phyloP scores from a whole-genome alignment of 1,140 invertebrate genomes.

The Campodea augens region DNA sequence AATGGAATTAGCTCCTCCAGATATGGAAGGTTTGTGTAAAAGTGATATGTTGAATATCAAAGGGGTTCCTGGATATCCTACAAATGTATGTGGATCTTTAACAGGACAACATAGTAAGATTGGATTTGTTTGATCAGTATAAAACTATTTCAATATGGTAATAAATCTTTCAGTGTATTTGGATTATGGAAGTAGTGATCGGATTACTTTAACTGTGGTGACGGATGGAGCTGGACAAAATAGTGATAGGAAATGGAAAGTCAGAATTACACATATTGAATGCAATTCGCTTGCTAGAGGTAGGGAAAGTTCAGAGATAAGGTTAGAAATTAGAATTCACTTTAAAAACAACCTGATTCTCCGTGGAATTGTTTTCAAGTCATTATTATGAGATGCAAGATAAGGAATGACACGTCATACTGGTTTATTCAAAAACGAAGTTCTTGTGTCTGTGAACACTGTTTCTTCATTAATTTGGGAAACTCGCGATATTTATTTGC shows the following conservation, averaged over 20 bases:
- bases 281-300: conserved; percentile 13
- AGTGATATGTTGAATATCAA: conserved; percentile 12
- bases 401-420: too few species aligned
- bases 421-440: too few species aligned
- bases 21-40: conserved; percentile 10
- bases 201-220: conserved; percentile 13
- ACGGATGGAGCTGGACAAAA: conserved; percentile 11
- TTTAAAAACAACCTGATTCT: too few species aligned
- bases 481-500: too few species aligned
- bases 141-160: background rate
- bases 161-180: conserved; percentile 14
- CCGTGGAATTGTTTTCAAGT: too few species aligned
- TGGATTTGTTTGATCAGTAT: background rate
- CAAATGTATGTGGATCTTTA: conserved; percentile 13
- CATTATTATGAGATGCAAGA: too few species aligned
- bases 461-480: too few species aligned
- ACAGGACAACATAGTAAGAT: conserved; percentile 12
- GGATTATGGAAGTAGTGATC: conserved; percentile 13
- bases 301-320: conserved; percentile 1
- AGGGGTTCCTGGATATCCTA: conserved; percentile 10
- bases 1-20: conserved; percentile 9
- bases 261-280: conserved; percentile 12
- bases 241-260: conserved; percentile 10
- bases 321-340: background rate
- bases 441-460: too few species aligned